These are phyloP conservation scores for Lepidocyrtinus sp. DNA, from an alignment of 2,888 invertebrate genomes.

Conservation along the genomic window DNA sequence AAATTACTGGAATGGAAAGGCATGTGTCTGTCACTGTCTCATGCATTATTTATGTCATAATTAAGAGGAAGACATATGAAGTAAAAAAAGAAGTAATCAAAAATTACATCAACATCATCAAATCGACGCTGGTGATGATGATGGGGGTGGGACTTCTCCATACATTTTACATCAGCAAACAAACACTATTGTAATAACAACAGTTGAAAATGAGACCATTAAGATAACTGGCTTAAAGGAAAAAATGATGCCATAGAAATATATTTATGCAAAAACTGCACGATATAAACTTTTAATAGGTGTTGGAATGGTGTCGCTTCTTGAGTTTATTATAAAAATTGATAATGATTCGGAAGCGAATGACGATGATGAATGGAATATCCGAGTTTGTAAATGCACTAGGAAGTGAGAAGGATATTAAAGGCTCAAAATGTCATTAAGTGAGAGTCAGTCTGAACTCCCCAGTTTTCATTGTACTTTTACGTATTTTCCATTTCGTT, in stretches of 20 bases:
- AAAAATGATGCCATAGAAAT: too few relatives aligned
- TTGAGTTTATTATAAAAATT: background rate
- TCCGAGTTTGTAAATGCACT: background rate
- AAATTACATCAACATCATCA: slow-evolving; percentile 1
- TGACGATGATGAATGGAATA: slow-evolving; percentile 11
- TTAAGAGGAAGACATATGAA: background rate
- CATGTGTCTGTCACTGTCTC: slow-evolving; percentile 22
- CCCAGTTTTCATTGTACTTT: slow-evolving; percentile 15
- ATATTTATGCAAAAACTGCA: too few relatives aligned
- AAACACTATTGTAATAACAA: too few relatives aligned
- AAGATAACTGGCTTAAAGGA: too few relatives aligned
- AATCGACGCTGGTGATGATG: too few relatives aligned
- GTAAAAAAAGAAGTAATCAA: slow-evolving; percentile 1
- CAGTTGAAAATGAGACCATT: too few relatives aligned
- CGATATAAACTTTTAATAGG: too few relatives aligned
- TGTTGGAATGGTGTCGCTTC: background rate
- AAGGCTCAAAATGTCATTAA: slow-evolving; percentile 53
- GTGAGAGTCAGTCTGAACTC: slow-evolving; percentile 22
- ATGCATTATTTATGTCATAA: slow-evolving; percentile 28
- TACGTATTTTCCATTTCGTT: background rate
- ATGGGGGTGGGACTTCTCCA: too few relatives aligned
- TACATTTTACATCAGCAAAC: too few relatives aligned
- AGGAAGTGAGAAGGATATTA: slow-evolving; percentile 28
- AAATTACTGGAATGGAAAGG: background rate
- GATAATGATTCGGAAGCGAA: slow-evolving; percentile 4